These are phyloP conservation scores for Sternarchorhynchus goeldii DNA, from an alignment of 2,797 vertebrate species.

Conservation along the genomic window DNA sequence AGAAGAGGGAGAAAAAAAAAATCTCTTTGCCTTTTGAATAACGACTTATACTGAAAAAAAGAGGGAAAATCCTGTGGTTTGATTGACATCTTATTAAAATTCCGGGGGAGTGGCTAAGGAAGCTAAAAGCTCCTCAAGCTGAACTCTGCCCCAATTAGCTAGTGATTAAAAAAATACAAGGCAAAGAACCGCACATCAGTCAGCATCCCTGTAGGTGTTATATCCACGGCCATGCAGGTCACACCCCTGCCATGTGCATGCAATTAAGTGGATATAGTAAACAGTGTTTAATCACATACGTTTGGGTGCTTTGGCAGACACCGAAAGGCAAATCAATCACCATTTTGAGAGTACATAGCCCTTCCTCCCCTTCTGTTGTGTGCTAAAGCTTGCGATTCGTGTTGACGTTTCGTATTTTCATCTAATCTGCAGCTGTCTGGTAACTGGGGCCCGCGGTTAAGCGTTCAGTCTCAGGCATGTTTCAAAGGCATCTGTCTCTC, in stretches of 20 bases:
- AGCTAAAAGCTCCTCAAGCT: conserved; percentile 36
- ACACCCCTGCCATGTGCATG: conserved; percentile 21
- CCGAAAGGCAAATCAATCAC: conserved; percentile 52
- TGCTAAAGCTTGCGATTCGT: conserved; percentile 32
- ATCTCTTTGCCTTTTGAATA: conserved; percentile 24
- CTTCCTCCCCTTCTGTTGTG: conserved; percentile 9
- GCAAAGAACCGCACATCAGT: conserved; percentile 33
- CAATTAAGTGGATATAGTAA: conserved; percentile 44
- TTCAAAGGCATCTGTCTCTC: conserved; percentile 52
- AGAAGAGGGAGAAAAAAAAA: neutral
- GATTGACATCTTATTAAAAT: conserved; percentile 51
- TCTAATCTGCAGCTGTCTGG: conserved; percentile 45
- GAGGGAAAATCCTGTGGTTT: conserved; percentile 22
- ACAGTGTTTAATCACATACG: conserved; percentile 50
- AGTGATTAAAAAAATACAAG: conserved; percentile 33
- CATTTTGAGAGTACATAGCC: conserved; percentile 24
- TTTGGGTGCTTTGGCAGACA: conserved; percentile 37
- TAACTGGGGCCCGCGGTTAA: conserved; percentile 34
- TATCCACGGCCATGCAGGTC: conserved; percentile 37
- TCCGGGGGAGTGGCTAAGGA: conserved; percentile 32
- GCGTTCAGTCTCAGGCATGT: conserved; percentile 35
- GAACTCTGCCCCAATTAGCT: conserved; percentile 47
- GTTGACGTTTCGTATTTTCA: conserved; percentile 36
- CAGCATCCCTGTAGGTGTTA: conserved; percentile 41
- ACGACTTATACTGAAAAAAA: neutral